These are phyloP conservation scores for Aspidiotus rigidus DNA, from an alignment of 2,888 invertebrate species.

Conservation along the genomic window DNA sequence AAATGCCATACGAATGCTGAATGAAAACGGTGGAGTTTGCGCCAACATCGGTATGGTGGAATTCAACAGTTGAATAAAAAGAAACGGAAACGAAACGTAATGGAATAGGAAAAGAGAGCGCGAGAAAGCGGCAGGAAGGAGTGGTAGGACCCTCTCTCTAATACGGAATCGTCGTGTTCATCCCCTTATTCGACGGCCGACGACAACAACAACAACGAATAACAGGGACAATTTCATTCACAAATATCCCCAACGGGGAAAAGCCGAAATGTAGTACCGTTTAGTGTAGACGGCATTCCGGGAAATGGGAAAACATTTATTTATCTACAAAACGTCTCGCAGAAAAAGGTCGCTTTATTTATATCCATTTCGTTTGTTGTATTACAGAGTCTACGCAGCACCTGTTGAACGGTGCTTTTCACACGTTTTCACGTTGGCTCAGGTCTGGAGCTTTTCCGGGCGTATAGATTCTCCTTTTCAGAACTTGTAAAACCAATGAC, in stretches of 20 bases:
- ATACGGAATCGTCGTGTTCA: neutral
- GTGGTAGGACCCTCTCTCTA: constrained; percentile 1
- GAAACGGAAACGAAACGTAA: constrained; percentile 28
- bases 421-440: neutral
- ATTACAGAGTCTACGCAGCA: constrained; percentile 6
- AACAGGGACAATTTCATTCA: constrained; percentile 34
- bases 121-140: constrained; percentile 6
- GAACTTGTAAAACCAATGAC: too few species aligned
- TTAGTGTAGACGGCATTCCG: constrained; percentile 10
- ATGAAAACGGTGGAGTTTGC: constrained; percentile 24
- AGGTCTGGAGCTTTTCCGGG: neutral
- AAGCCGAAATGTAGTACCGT: constrained; percentile 8
- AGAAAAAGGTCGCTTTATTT: constrained; percentile 14
- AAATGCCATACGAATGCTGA: neutral
- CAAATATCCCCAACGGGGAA: constrained; percentile 32
- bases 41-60: constrained; percentile 9
- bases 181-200: constrained; percentile 9
- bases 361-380: constrained; percentile 10
- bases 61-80: constrained; percentile 33
- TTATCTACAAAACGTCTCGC: constrained; percentile 22
- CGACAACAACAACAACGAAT: constrained; percentile 8
- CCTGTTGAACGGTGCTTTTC: constrained; percentile 22
- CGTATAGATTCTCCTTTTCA: too few species aligned
- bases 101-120: constrained; percentile 24
- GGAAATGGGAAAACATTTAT: constrained; percentile 32